Evolutionary conservation across 2,888 invertebrate species (phyloP), one percentile per base, ranked within the genome.

Genomic region (Pollenia angustigena): DNA sequence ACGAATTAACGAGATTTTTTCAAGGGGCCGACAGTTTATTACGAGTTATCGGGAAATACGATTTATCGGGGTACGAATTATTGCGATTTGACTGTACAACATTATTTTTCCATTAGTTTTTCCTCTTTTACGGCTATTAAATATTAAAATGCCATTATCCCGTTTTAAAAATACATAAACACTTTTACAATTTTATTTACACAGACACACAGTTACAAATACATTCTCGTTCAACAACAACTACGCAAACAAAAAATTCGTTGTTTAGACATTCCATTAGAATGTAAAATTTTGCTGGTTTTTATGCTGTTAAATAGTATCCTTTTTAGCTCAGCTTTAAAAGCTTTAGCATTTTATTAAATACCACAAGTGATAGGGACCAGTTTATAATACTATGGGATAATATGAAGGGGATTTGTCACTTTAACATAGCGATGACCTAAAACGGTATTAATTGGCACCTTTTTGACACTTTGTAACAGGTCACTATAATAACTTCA

Each of bases 101-200:
- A 83, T 76, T 75, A 80, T 80, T 76, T 82, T 80, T 71, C 75
- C 71, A 83, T 83, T 86, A 86, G 75, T 80, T 64, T 23, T 52
- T 64, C 56, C 42, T 75, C 44, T 71, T 40, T 64, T 76, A 32
- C 32, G 52, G 40, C 50, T 85, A 80, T 86, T 80, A 80, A 86
- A 86, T 86, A 86, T 86, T 82, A 83, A 86, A 86, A 86, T 52
- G 32, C 75, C 83, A 86, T 86, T 86, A 86, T 79, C 12, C 80
- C 76, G 62, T 80, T 78, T 72, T 72, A 66, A 52, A 68, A 75
- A 81, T 68, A 68, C 66, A 75, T 54, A 46, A 66, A 58, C 66
- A 81, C 50, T 60, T 72, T 44, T 16, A 52, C 60, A 2, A 58
- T 58, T 74, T 60, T 44, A 60, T 60, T 16, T 54, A 69, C 12